Base-by-base conservation (phyloP, 2,113 vertebrate species). In the Stercorarius parasiticus region DNA sequence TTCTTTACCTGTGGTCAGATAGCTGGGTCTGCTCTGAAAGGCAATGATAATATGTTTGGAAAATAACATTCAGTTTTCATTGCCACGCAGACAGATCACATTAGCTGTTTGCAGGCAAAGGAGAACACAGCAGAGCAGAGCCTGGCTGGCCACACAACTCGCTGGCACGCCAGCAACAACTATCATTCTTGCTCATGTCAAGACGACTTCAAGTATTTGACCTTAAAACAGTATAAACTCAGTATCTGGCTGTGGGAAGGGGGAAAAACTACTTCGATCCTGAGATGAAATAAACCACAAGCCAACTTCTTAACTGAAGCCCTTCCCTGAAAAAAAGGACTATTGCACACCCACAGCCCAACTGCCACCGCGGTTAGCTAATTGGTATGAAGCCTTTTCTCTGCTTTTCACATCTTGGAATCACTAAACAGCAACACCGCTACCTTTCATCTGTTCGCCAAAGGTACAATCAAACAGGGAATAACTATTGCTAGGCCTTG, bases 181-280 rank as follows among this genome's bases (percentile, higher is more conserved):
- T 25, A 91, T 71, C 77, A 56, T 55, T 90, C 82, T 88, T 67
- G 38, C 42, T 85, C 66, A 38, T 45, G 62, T 79, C 86, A 94
- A 70, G 73, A 80, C 0, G 0, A 66, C 52, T 89, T 91, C 56
- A 50, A 42, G 25, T 82, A 79, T 73, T 93, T 91, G 66, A 94
- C 86, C 86, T 96, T 82, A 87, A 87, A 94, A 38, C 30, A 82
- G 13, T 79, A 76, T 49, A 86, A 93, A 82, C 36, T 93, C 86
- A 82, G 1, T 79, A 76, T 42, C 52, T 87, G 61, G 45, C 1
- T 3, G 50, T 56, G 36, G 50, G n/a, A 82, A 92, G 20, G 22
- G 47, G 36, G 32, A 91, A 93, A 79, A 89, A 87, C 67, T 52
- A 65, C 66, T 93, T 94, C 0, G 0, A 53, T 82, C 34, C 58